Percentiles rank a stretch among this genome's conserved stretches.
phyloP scores from a whole-genome alignment of 2,797 vertebrate genomes.

The Tarsius wallacei region DNA sequence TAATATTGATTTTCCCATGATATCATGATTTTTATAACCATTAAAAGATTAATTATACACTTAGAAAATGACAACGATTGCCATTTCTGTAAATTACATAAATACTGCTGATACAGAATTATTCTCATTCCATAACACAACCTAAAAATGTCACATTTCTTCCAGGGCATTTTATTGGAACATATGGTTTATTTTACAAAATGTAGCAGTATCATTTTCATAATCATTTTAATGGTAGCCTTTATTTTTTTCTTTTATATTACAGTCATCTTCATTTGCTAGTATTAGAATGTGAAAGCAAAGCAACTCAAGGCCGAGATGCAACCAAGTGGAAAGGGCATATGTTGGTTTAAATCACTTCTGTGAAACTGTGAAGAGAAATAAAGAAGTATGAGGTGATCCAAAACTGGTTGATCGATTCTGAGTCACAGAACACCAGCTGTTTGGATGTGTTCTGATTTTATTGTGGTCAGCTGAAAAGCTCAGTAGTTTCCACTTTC shows the following conservation, averaged over 20 bases:
- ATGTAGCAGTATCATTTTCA: neutral
- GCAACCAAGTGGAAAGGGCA: slow-evolving; percentile 67
- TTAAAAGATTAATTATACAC: neutral
- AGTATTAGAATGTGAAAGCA: slow-evolving; percentile 69
- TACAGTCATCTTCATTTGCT: slow-evolving; percentile 56
- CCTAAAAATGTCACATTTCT: neutral
- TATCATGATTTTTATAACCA: neutral
- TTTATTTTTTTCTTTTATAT: slow-evolving; percentile 49
- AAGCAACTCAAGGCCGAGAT: slow-evolving; percentile 77
- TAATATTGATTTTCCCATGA: neutral
- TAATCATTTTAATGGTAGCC: slow-evolving; percentile 59
- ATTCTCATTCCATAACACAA: neutral
- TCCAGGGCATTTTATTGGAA: neutral
- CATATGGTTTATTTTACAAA: slow-evolving; percentile 58
- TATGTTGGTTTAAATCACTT: slow-evolving; percentile 73
- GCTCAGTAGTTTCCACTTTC: slow-evolving; percentile 51
- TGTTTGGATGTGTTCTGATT: slow-evolving; percentile 84
- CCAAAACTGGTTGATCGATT: slow-evolving; percentile 78
- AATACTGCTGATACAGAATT: neutral
- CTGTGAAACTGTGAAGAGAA: slow-evolving; percentile 76
- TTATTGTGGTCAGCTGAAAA: slow-evolving; percentile 81
- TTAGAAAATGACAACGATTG: neutral
- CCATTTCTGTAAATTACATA: neutral
- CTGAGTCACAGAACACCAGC: slow-evolving; percentile 83
- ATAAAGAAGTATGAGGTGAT: slow-evolving; percentile 76